These are phyloP conservation scores for Meiosimyza platycephala DNA, from an alignment of 2,888 invertebrate genomes.

Conservation along the genomic window DNA sequence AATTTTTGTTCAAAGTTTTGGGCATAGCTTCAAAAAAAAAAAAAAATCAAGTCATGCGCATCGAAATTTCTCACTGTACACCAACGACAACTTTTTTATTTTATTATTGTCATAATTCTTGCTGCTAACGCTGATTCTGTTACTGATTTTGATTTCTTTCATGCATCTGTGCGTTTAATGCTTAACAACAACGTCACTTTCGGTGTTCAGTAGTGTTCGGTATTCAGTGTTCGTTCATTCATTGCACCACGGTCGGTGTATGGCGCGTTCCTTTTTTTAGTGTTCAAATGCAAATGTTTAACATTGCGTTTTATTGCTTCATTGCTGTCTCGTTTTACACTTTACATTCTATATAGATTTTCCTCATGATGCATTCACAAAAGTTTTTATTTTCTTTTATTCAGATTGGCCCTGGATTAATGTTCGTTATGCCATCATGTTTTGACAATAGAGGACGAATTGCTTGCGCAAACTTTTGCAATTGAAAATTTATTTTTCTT, in stretches of 20 bases:
- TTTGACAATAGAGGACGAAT: constrained; percentile 33
- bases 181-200: not conserved
- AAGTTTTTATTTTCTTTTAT: constrained; percentile 10
- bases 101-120: not conserved
- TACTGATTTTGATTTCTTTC: constrained; percentile 8
- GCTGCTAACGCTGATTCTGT: not conserved
- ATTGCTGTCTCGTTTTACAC: not conserved
- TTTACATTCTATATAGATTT: not conserved
- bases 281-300: constrained; percentile 33
- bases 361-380: not conserved
- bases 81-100: too few relatives aligned
- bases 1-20: not conserved
- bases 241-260: too few relatives aligned
- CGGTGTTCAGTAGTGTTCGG: not conserved
- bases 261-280: not conserved
- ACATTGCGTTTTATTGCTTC: constrained; percentile 32
- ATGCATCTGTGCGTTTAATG: not conserved
- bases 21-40: too few relatives aligned
- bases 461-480: constrained; percentile 12
- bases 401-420: constrained; percentile 24
- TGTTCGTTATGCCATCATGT: constrained; percentile 33
- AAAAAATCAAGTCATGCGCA: too few relatives aligned
- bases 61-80: too few relatives aligned
- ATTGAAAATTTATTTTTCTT: constrained; percentile 17
- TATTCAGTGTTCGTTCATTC: too few relatives aligned